Evolutionary conservation across 2,113 vertebrate genomes (phyloP).

Genomic region (Tonatia bakeri): DNA sequence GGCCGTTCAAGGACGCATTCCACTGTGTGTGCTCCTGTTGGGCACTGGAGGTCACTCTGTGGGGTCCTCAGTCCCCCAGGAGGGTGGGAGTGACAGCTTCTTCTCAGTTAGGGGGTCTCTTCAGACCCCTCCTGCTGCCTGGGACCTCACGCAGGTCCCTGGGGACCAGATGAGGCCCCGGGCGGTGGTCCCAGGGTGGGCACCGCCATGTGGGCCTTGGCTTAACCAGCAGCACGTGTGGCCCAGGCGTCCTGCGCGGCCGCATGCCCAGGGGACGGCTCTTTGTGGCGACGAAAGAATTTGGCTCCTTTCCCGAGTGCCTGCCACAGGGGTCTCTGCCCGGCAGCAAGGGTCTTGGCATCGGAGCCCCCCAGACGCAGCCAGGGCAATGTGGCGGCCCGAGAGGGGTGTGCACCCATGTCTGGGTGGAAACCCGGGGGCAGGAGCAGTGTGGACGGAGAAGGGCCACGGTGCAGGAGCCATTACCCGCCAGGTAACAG

Average conservation of each 20-base stretch:
- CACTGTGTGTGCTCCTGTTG: neutral
- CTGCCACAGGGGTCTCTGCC: neutral
- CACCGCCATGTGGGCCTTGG: neutral
- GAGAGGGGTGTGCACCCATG: neutral
- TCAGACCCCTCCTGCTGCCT: neutral
- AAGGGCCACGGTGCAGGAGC: constrained; percentile 71
- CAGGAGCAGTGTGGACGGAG: constrained; percentile 55
- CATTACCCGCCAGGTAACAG: constrained; percentile 84
- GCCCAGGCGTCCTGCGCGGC: neutral
- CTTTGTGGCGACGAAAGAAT: neutral
- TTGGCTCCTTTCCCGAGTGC: neutral
- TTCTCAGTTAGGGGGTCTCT: neutral
- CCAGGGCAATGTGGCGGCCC: neutral
- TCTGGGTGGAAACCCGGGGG: neutral
- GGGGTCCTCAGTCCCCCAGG: neutral
- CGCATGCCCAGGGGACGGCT: neutral
- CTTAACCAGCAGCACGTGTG: constrained; percentile 33
- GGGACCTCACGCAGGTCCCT: neutral
- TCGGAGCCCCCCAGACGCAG: neutral
- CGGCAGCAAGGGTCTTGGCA: neutral
- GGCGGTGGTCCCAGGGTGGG: neutral
- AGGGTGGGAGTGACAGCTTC: neutral
- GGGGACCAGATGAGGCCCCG: neutral
- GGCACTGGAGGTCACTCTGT: neutral
- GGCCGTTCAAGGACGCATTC: neutral